Base-by-base conservation (phyloP, 2,888 invertebrate species). In the Myathropa florea region DNA sequence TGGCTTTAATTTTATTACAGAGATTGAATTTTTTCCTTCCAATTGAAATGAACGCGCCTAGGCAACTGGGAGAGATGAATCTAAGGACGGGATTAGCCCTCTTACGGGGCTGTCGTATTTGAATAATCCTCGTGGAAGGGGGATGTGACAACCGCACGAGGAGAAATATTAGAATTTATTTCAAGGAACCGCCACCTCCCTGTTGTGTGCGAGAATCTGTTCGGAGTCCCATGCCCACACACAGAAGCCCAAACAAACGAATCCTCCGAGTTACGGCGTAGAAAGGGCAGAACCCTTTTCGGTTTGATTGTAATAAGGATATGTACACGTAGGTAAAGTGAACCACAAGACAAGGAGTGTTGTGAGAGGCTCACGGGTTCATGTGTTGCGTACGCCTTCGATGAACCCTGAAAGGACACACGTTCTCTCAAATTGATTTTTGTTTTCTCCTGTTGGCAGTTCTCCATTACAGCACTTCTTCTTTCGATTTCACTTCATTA, bases 1-100 rank as follows among this genome's bases (percentile, higher is more conserved):
- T 79, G 57, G 59, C 28, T 71, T 61, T 79, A 71, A 79, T 71
- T 80, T 80, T 76, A 71, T 71, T 63, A 61, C 71, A 24, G 55
- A 71, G 84, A 80, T 83, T 78, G 64, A 7, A 73, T 80, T 80
- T n/a, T 18, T 60, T 59, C 39, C 1, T 30, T 33, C 12, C 23
- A 30, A 60, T 67, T 67, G 23, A 60, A 67, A 33, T 57, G 24
- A 57, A 33, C 30, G 64, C 26, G 75, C 21, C 36, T 64, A 75
- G 72, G 36, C 36, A 55, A 73, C 55, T 64, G 46, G 7, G 18
- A 7, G 46, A 0, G 63, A 30, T 55, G 12, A 18, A 65, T 59
- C 36, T 75, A 36, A 46, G 36, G 64, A 67, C 18, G 7, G 23
- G 33, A 64, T 55, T 67, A 30, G 28, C 30, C 53, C 53, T 57